Percentiles rank a stretch among this genome's conserved stretches.
phyloP scores from a whole-genome alignment of 35 echinoderm and acorn worm species.

The Patiria miniata region DNA sequence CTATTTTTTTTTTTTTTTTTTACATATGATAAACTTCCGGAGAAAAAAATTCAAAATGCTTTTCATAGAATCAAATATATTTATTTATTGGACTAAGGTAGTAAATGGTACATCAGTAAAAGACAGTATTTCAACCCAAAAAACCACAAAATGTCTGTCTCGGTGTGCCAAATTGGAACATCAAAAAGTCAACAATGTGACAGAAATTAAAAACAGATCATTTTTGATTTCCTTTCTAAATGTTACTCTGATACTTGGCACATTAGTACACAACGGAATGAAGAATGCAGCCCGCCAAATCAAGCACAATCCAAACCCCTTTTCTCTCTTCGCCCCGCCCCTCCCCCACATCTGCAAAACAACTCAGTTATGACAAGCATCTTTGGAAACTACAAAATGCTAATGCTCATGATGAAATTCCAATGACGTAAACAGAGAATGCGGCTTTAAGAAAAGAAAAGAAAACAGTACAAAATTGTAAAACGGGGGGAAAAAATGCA shows the following conservation, averaged over 20 bases:
- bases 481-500: background rate
- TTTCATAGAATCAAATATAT: conserved; percentile 18
- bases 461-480: conserved; percentile 8
- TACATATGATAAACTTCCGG: background rate
- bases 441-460: background rate
- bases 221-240: background rate
- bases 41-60: background rate
- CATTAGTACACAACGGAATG: conserved; percentile 21
- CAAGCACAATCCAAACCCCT: background rate
- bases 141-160: no score
- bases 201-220: no score
- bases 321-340: background rate
- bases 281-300: background rate
- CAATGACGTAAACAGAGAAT: background rate
- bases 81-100: background rate
- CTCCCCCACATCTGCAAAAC: no score
- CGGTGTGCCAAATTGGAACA: no score
- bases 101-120: background rate
- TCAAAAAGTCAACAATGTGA: background rate
- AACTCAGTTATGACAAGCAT: no score
- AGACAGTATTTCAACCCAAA: background rate
- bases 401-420: background rate
- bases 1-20: no score
- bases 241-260: background rate
- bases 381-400: background rate